These are phyloP conservation scores for Drymonia ruficornis DNA, from an alignment of 2,888 invertebrate species.

Conservation along the genomic window DNA sequence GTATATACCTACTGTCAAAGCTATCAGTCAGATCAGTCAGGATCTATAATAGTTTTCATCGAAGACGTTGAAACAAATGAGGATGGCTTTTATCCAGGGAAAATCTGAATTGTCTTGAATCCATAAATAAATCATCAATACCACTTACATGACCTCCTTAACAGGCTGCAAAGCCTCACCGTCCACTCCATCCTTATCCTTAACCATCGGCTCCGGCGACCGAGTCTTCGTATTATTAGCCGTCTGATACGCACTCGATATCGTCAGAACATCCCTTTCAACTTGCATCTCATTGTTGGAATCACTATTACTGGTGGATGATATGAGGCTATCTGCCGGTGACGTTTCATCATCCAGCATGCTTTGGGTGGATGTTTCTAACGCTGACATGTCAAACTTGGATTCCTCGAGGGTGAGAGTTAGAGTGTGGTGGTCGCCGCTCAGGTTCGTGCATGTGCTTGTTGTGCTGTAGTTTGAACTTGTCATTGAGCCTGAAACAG, in stretches of 20 bases:
- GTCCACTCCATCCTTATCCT: slow-evolving; percentile 63
- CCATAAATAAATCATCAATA: neutral
- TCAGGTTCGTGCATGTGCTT: slow-evolving; percentile 79
- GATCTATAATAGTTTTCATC: too few species aligned
- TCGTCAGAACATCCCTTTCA: slow-evolving; percentile 74
- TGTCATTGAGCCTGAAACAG: slow-evolving; percentile 75
- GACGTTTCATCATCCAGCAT: slow-evolving; percentile 93
- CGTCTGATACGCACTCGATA: slow-evolving; percentile 79
- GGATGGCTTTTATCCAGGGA: too few species aligned
- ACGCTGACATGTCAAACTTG: slow-evolving; percentile 90
- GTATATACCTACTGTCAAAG: too few species aligned
- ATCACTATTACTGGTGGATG: slow-evolving; percentile 86
- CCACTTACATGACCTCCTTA: slow-evolving; percentile 65
- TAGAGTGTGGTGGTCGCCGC: slow-evolving; percentile 79
- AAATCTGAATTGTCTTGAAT: too few species aligned
- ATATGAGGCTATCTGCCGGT: slow-evolving; percentile 91
- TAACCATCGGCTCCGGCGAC: slow-evolving; percentile 65
- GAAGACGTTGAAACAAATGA: too few species aligned
- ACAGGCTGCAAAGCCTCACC: slow-evolving; percentile 62
- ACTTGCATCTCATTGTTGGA: slow-evolving; percentile 81
- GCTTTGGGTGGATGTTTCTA: slow-evolving; percentile 87
- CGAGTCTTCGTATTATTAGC: slow-evolving; percentile 83
- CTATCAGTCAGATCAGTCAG: too few species aligned
- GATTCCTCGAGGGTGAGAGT: slow-evolving; percentile 89
- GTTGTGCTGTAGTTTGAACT: slow-evolving; percentile 82